phyloP scores from a whole-genome alignment of 1,140 invertebrate species.

The Heliconius eleuchia region DNA sequence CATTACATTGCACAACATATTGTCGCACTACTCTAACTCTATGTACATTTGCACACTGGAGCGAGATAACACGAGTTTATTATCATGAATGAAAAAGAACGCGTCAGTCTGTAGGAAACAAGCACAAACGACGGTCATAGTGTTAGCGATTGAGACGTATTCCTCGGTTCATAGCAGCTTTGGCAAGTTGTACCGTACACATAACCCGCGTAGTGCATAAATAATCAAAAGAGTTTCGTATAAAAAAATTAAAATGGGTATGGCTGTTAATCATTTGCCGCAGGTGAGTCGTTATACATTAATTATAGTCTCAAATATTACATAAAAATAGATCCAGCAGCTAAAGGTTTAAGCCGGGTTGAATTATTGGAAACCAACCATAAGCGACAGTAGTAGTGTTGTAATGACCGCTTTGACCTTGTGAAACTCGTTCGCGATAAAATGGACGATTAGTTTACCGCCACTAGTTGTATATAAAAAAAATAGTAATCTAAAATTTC shows the following conservation, averaged over 20 bases:
- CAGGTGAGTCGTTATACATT: conserved; percentile 59
- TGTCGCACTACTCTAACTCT: conserved; percentile 51
- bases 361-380: conserved; percentile 74
- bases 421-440: conserved; percentile 77
- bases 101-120: conserved; percentile 55
- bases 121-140: conserved; percentile 57
- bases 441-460: conserved; percentile 61
- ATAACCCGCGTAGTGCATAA: conserved; percentile 51
- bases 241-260: conserved; percentile 64
- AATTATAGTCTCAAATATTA: conserved; percentile 47
- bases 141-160: conserved; percentile 46
- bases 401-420: conserved; percentile 81
- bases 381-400: conserved; percentile 63
- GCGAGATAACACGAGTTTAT: conserved; percentile 67
- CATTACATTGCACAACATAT: conserved; percentile 40
- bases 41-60: conserved; percentile 44
- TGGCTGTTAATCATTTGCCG: conserved; percentile 71
- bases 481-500: not conserved
- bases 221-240: conserved; percentile 46
- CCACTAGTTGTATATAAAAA: conserved; percentile 37
- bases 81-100: conserved; percentile 76
- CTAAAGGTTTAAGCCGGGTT: conserved; percentile 50
- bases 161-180: conserved; percentile 64
- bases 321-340: conserved; percentile 34
- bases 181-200: conserved; percentile 63